These are phyloP conservation scores for Australoheros scitulus DNA, from an alignment of 2,113 vertebrate species.

Conservation along the genomic window DNA sequence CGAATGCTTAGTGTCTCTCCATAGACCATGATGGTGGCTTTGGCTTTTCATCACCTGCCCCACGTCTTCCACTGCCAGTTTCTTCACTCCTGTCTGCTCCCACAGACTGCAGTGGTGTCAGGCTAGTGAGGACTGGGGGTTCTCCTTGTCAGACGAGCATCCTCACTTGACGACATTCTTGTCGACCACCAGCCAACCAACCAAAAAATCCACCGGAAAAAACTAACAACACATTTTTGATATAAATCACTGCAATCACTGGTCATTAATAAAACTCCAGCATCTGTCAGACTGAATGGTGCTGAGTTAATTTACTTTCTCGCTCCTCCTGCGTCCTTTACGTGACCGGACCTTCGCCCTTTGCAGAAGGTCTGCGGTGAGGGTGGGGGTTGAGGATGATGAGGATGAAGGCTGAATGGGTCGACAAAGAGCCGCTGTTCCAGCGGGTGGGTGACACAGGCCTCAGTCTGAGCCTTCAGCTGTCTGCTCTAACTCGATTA, in stretches of 20 bases:
- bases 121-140: too few species aligned
- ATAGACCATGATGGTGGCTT: too few species aligned
- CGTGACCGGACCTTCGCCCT: constrained; percentile 38
- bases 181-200: too few species aligned
- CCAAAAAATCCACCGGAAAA: too few species aligned
- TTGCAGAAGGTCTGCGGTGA: constrained; percentile 6
- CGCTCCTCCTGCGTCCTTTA: constrained; percentile 21
- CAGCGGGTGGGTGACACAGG: constrained; percentile 20
- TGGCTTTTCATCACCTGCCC: too few species aligned
- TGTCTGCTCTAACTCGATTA: constrained; percentile 69
- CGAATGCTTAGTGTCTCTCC: too few species aligned
- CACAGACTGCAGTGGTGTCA: too few species aligned
- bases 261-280: not conserved
- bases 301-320: not conserved
- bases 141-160: too few species aligned
- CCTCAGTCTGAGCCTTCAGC: constrained; percentile 63
- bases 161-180: too few species aligned
- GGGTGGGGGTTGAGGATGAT: not conserved
- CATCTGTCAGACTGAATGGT: not conserved
- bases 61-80: too few species aligned
- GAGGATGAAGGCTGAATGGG: constrained; percentile 6
- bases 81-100: too few species aligned
- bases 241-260: fast-evolving
- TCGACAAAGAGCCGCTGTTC: constrained; percentile 69
- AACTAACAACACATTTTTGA: too few species aligned